Evolutionary conservation across 2,888 invertebrate species (phyloP).

Genomic region (Caenorhabditis plicata): DNA sequence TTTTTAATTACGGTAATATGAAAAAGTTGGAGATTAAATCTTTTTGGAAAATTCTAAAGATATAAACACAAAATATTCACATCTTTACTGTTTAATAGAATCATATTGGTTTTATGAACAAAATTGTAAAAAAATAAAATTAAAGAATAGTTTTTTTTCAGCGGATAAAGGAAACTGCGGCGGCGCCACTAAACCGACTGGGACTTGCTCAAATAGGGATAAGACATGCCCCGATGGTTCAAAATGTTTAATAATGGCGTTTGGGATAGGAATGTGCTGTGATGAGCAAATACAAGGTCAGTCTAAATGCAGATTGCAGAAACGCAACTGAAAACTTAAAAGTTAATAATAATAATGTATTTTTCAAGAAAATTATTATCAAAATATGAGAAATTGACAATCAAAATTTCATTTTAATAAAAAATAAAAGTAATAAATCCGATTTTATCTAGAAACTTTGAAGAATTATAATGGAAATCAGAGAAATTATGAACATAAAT

Average conservation of each 20-base stretch:
- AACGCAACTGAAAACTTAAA: no score
- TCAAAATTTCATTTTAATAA: no score
- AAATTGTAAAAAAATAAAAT: background rate
- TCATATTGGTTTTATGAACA: background rate
- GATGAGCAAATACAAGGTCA: constrained; percentile 1
- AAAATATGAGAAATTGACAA: no score
- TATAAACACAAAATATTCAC: no score
- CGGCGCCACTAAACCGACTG: constrained; percentile 14
- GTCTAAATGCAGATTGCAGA: no score
- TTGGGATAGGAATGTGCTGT: constrained; percentile 18
- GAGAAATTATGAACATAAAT: no score
- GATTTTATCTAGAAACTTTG: no score
- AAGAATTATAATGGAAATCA: no score
- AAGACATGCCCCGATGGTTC: constrained; percentile 22
- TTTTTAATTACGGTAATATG: background rate
- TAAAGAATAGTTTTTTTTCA: background rate
- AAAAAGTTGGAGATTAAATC: background rate
- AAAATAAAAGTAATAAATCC: no score
- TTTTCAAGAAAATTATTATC: no score
- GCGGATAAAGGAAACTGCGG: constrained; percentile 36
- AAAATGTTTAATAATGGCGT: constrained; percentile 24
- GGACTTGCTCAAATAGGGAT: constrained; percentile 17
- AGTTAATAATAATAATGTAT: no score
- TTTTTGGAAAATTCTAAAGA: no score
- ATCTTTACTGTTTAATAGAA: background rate